Percentiles rank a stretch among this genome's conserved stretches.
Evolutionary conservation across 1,140 invertebrate genomes (phyloP).

Genomic region (Pteromalus puparum): DNA sequence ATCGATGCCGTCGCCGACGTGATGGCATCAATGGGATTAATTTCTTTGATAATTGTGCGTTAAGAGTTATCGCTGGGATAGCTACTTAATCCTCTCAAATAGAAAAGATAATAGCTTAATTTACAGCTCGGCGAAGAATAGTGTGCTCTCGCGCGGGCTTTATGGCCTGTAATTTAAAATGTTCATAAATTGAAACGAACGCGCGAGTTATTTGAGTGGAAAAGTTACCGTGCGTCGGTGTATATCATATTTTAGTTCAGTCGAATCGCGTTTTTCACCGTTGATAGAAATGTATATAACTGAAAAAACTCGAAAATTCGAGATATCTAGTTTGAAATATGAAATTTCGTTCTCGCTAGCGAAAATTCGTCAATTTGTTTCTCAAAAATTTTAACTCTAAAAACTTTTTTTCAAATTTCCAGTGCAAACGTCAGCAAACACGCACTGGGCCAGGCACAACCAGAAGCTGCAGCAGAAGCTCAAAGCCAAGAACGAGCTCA

Average conservation of each 20-base stretch:
- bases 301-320: too few relatives aligned
- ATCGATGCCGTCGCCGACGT: background rate
- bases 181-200: background rate
- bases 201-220: background rate
- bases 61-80: background rate
- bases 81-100: background rate
- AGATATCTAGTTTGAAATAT: too few relatives aligned
- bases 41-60: conserved; percentile 12
- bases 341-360: background rate
- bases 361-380: background rate
- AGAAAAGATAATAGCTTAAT: conserved; percentile 4
- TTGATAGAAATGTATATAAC: background rate
- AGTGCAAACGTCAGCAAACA: conserved; percentile 72
- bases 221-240: background rate
- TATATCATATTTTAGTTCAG: background rate
- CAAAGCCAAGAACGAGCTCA: conserved; percentile 77
- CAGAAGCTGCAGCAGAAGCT: conserved; percentile 77
- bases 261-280: background rate
- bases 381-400: background rate
- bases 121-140: background rate
- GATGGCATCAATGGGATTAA: conserved; percentile 9
- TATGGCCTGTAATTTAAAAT: background rate
- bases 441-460: conserved; percentile 79
- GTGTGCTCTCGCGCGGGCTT: background rate
- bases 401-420: conserved; percentile 42